phyloP scores from a whole-genome alignment of 1,140 invertebrate species.

The Lepidotrigona ventralis region DNA sequence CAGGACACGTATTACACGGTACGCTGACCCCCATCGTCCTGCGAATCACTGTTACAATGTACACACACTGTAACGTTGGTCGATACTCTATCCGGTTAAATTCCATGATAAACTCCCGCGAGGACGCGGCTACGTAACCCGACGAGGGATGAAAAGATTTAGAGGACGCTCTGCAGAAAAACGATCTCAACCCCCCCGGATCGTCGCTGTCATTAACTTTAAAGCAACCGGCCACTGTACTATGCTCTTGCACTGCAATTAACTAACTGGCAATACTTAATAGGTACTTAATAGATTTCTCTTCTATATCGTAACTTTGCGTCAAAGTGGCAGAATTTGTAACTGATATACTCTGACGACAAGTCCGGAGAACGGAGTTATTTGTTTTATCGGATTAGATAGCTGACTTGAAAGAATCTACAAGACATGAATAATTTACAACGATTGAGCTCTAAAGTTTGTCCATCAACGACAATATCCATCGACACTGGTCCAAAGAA shows the following conservation, averaged over 20 bases:
- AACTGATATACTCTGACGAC: too few relatives aligned
- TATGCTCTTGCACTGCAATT: neutral
- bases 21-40: constrained; percentile 44
- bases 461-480: too few relatives aligned
- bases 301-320: too few relatives aligned
- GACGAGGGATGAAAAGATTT: constrained; percentile 15
- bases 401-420: too few relatives aligned
- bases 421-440: too few relatives aligned
- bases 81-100: constrained; percentile 46
- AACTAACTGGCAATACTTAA: neutral
- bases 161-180: neutral
- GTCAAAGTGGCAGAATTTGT: too few relatives aligned
- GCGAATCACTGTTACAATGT: constrained; percentile 48
- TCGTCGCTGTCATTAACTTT: neutral
- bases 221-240: neutral
- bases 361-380: too few relatives aligned
- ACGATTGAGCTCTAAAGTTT: too few relatives aligned
- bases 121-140: constrained; percentile 3
- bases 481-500: too few relatives aligned
- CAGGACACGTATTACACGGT: constrained; percentile 56
- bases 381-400: too few relatives aligned
- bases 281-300: neutral
- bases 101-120: constrained; percentile 52
- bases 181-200: neutral
- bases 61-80: constrained; percentile 31